phyloP scores from a whole-genome alignment of 2,797 vertebrate genomes.

The Pipistrellus nathusii region DNA sequence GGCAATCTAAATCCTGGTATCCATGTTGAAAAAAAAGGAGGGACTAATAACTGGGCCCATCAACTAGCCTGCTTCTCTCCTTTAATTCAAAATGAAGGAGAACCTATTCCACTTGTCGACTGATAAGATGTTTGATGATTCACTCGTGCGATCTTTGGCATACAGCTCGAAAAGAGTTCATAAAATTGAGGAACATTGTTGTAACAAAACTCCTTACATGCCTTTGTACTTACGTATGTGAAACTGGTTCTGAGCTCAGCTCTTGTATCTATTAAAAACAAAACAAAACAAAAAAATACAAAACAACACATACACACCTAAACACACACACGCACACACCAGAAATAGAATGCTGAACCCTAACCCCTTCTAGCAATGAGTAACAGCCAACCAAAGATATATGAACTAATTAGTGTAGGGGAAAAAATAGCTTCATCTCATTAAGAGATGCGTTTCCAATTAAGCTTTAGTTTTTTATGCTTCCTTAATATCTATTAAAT shows the following conservation, averaged over 20 bases:
- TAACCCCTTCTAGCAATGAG: constrained; percentile 24
- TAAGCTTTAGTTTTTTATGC: constrained; percentile 13
- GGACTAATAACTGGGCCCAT: background rate
- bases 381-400: background rate
- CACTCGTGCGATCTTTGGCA: background rate
- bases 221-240: background rate
- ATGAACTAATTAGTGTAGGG: background rate
- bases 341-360: background rate
- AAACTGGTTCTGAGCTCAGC: constrained; percentile 31
- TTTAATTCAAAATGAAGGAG: background rate
- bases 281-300: background rate
- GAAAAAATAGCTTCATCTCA: background rate
- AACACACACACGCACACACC: too few relatives aligned
- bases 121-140: constrained; percentile 11
- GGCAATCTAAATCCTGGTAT: background rate
- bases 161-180: constrained; percentile 29
- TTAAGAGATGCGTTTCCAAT: constrained; percentile 41
- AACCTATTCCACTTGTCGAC: background rate
- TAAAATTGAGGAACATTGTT: background rate
- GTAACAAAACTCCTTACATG: constrained; percentile 25
- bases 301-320: too few relatives aligned
- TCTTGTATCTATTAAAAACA: background rate
- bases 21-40: background rate
- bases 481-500: constrained; percentile 54
- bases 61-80: background rate